Base-by-base conservation (phyloP, 2,888 invertebrate genomes). In the Stenotaenia linearis region DNA sequence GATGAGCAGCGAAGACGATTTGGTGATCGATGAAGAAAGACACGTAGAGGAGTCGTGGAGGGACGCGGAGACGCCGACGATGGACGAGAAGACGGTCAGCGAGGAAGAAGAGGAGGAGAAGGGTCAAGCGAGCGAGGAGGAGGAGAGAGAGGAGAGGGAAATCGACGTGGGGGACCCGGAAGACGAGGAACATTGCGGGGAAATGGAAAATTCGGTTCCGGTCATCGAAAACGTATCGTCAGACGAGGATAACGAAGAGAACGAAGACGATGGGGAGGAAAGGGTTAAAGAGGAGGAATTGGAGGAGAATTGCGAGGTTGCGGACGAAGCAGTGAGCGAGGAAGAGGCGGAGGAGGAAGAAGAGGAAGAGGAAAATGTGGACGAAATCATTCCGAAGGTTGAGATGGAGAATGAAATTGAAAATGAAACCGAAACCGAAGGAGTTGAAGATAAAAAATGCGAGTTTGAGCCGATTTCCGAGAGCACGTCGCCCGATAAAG, bases 61-160 rank as follows among this genome's bases (percentile, higher is more conserved):
- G 90, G 79, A 89, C 88, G 82, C 91, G 90, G 1, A 90, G 37
- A 90, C 61, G 4, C 61, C 61, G 25, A 61, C 61, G 25, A 61
- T 90, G 69, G 91, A 89, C 83, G 84, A 84, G 30, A 81, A 82
- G 21, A 37, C 21, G 12, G 76, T 30, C 18, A 61, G 30, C 35
- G 80, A 79, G 1, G 40, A 74, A 35, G 77, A 28, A 7, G 75
- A 75, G 21, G 32, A 21, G 1, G 79, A 74, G 18, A 30, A 69
- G 23, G 75, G 77, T 30, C 6, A 74, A 74, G 40, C 74, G 77
- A n/a, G 79, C 78, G 30, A 75, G 32, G 77, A 81, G 18, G 78
- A 81, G 37, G 80, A 80, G 40, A 81, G 80, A 18, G 80, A 69
- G 45, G 80, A 82, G 15, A 18, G 23, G 37, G 18, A n/a, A 10